Percentiles rank a stretch among this genome's conserved stretches.
phyloP scores from a whole-genome alignment of 2,113 vertebrate species.

The Apeltes quadracus region DNA sequence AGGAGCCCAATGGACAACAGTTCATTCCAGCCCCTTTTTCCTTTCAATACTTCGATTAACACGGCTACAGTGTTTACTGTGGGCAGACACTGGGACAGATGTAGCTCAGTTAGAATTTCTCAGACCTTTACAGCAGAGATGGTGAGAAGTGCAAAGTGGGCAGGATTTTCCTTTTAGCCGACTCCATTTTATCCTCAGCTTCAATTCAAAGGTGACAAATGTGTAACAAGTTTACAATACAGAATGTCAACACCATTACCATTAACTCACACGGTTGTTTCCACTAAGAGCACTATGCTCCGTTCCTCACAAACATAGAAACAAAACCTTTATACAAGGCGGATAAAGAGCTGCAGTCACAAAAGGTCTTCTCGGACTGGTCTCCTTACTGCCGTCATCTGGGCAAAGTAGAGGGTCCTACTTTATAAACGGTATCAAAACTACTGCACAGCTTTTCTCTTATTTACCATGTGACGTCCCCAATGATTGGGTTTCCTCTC shows the following conservation, averaged over 20 bases:
- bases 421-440: background rate
- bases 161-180: background rate
- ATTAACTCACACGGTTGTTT: background rate
- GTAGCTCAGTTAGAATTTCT: background rate
- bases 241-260: background rate
- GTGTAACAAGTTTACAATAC: background rate
- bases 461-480: background rate
- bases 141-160: no score
- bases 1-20: no score
- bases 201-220: background rate
- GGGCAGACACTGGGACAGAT: background rate
- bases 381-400: slow-evolving; percentile 33
- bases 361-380: slow-evolving; percentile 13
- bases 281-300: background rate
- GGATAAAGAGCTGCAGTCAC: background rate
- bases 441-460: background rate
- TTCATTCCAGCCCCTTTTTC: background rate
- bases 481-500: background rate
- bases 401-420: slow-evolving; percentile 8
- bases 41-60: background rate
- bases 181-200: background rate
- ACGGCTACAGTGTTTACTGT: background rate
- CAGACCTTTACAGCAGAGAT: background rate
- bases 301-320: background rate
- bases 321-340: background rate